These are phyloP conservation scores for Psilopsiagon aymara DNA, from an alignment of 2,113 vertebrate genomes.

Conservation along the genomic window DNA sequence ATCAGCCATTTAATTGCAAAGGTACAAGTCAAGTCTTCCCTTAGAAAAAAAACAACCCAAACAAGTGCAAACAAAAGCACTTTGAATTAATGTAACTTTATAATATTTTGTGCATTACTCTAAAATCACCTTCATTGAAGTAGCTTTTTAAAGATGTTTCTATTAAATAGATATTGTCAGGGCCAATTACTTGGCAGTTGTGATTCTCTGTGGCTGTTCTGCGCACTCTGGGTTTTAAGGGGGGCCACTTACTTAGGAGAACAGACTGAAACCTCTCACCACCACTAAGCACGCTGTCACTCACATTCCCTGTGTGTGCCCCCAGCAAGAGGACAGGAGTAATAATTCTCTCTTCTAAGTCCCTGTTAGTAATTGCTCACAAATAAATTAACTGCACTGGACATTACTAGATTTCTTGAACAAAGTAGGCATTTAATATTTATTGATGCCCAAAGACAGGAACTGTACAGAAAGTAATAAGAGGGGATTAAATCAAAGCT, in stretches of 20 bases:
- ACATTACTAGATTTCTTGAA: slow-evolving; percentile 8
- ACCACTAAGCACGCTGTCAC: background rate
- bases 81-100: background rate
- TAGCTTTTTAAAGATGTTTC: background rate
- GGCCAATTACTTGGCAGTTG: background rate
- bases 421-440: slow-evolving; percentile 2
- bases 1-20: background rate
- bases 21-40: background rate
- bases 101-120: background rate
- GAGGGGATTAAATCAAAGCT: background rate
- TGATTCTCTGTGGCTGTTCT: background rate
- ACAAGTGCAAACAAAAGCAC: background rate
- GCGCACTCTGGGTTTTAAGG: background rate
- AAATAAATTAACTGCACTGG: slow-evolving; percentile 34
- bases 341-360: background rate
- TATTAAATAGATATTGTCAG: background rate
- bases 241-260: background rate
- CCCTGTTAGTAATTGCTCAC: background rate
- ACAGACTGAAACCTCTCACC: background rate
- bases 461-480: background rate
- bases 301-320: background rate
- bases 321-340: background rate
- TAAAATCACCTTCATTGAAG: background rate
- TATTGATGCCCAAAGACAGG: background rate
- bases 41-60: background rate